These are phyloP conservation scores for Portunus trituberculatus DNA, from an alignment of 1,140 invertebrate species.

Conservation along the genomic window DNA sequence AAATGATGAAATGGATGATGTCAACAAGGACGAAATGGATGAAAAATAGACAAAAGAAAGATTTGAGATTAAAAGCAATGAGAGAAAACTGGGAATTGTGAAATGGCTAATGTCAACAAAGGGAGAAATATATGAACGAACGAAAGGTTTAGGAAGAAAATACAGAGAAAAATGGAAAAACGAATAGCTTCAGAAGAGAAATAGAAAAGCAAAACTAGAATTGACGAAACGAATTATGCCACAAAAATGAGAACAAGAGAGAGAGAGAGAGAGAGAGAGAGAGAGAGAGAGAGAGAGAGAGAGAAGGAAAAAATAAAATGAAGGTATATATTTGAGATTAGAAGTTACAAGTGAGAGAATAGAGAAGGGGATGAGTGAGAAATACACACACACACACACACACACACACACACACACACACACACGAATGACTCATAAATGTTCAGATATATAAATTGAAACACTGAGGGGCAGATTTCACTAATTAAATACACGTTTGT, in stretches of 20 bases:
- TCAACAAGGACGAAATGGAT: neutral
- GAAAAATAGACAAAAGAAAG: neutral
- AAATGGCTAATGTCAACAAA: neutral
- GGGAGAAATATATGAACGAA: neutral
- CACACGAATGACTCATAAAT: neutral
- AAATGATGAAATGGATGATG: neutral
- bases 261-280: neutral
- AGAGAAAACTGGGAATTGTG: too few species aligned
- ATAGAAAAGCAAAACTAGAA: neutral
- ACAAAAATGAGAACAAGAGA: neutral
- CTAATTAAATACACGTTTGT: neutral
- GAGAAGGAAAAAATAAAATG: too few species aligned
- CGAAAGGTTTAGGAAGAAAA: neutral
- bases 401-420: too few species aligned
- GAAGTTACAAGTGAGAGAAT: neutral
- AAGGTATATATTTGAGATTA: too few species aligned
- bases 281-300: neutral
- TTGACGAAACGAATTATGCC: neutral
- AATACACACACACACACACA: too few species aligned
- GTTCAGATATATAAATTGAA: neutral
- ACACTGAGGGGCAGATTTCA: neutral
- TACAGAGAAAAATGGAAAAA: neutral
- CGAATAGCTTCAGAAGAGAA: neutral
- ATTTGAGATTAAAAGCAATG: too few species aligned
- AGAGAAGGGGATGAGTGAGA: too few species aligned